A percentile compares a stretch with the other conserved stretches of the same genome.
These are phyloP conservation scores for Procambarus virginalis DNA, from an alignment of 1,140 invertebrate species.

Conservation along the genomic window DNA sequence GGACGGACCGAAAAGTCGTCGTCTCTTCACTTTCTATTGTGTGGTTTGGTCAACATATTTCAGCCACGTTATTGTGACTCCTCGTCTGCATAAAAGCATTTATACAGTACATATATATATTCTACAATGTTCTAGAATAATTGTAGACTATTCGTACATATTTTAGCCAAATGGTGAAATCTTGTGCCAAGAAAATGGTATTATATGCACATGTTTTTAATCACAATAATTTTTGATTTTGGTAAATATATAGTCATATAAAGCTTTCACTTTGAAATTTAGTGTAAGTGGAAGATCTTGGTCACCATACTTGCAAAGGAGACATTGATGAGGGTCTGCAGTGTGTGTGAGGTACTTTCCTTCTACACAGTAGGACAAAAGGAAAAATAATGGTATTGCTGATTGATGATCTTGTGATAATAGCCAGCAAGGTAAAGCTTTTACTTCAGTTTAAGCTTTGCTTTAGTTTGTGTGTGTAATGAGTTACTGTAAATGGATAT, in stretches of 20 bases:
- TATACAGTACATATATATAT: neutral
- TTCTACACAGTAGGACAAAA: neutral
- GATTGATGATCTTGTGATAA: neutral
- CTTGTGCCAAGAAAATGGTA: constrained; percentile 25
- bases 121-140: neutral
- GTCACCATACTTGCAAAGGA: neutral
- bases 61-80: too few species aligned
- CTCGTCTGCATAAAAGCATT: too few species aligned
- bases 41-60: too few species aligned
- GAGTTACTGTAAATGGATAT: too few species aligned
- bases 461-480: neutral
- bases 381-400: neutral
- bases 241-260: neutral
- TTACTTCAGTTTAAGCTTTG: neutral
- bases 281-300: neutral
- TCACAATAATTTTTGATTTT: neutral
- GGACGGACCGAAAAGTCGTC: too few species aligned
- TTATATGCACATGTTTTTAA: constrained; percentile 21
- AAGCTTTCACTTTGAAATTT: neutral
- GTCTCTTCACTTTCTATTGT: too few species aligned
- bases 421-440: neutral
- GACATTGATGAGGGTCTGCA: neutral
- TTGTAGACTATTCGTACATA: neutral
- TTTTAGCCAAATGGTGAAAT: constrained; percentile 6
- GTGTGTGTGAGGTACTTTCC: neutral